phyloP scores from a whole-genome alignment of 2,797 vertebrate species.

The Zenarchopterus dispar region DNA sequence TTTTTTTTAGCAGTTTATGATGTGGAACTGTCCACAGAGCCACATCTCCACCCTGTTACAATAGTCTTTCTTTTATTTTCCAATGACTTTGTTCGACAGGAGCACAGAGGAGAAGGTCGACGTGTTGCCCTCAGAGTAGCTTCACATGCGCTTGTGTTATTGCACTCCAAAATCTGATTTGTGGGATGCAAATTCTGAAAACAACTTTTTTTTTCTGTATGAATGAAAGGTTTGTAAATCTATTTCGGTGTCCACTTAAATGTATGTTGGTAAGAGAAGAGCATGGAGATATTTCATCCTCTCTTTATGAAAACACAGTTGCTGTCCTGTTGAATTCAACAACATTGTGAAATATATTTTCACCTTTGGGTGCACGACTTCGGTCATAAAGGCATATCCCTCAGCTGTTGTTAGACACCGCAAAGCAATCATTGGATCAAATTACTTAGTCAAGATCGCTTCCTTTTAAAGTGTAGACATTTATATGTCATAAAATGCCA shows the following conservation, averaged over 20 bases:
- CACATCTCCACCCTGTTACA: no score
- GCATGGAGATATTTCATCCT: no score
- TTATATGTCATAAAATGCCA: no score
- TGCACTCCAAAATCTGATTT: background rate
- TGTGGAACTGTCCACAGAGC: no score
- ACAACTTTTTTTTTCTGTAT: no score
- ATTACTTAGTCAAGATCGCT: background rate
- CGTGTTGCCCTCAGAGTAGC: no score
- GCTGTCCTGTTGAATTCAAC: conserved; percentile 18
- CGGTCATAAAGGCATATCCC: conserved; percentile 5
- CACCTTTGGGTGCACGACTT: conserved; percentile 6
- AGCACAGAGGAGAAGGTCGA: no score
- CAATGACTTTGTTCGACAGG: no score
- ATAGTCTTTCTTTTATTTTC: no score
- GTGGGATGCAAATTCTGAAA: conserved; percentile 4
- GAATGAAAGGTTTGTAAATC: background rate
- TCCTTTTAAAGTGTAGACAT: no score
- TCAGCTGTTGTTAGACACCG: conserved; percentile 8
- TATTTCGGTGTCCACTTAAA: background rate
- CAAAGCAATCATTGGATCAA: background rate
- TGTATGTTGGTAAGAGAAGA: background rate
- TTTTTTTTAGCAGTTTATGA: no score
- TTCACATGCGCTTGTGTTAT: no score
- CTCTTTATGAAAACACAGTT: conserved; percentile 14
- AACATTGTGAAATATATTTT: conserved; percentile 6